Conservation (phyloP, 2,797 vertebrate species). For the Falco cherrug region DNA sequence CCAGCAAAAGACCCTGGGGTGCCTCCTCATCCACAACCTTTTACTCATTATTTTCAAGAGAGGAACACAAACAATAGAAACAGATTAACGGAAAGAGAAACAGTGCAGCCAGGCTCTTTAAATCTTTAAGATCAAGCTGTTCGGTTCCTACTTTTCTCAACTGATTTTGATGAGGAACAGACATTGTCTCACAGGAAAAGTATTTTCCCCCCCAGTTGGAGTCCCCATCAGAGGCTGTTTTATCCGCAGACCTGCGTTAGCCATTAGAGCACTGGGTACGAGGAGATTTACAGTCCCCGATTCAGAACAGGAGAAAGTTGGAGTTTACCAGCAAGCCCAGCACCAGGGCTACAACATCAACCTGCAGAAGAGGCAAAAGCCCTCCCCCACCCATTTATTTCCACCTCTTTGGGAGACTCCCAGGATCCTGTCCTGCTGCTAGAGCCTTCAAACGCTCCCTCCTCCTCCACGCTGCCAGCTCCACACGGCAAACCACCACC, state of each 20-base stretch:
- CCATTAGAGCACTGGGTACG: conserved; percentile 20
- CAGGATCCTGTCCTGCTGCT: background rate
- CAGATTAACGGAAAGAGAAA: background rate
- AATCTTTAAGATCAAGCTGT: background rate
- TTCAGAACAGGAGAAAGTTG: conserved; percentile 28
- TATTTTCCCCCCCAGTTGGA: conserved; percentile 26
- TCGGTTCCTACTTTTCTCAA: conserved; percentile 32
- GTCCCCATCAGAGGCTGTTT: conserved; percentile 28
- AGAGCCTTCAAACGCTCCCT: background rate
- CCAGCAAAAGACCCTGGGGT: background rate
- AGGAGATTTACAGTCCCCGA: conserved; percentile 49
- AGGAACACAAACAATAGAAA: background rate
- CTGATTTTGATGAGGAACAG: conserved; percentile 66
- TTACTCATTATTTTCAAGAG: background rate
- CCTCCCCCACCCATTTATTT: background rate
- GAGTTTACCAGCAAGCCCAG: background rate
- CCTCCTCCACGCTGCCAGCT: background rate
- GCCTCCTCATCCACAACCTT: background rate
- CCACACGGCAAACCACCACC: background rate
- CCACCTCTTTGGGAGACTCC: background rate
- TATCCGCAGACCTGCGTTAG: conserved; percentile 34
- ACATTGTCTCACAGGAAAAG: conserved; percentile 69
- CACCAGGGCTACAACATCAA: background rate
- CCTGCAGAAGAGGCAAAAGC: fast-evolving
- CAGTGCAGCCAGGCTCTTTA: background rate